These are phyloP conservation scores for Patiria miniata DNA, from an alignment of 35 echinoderm and acorn worm species.

Conservation along the genomic window DNA sequence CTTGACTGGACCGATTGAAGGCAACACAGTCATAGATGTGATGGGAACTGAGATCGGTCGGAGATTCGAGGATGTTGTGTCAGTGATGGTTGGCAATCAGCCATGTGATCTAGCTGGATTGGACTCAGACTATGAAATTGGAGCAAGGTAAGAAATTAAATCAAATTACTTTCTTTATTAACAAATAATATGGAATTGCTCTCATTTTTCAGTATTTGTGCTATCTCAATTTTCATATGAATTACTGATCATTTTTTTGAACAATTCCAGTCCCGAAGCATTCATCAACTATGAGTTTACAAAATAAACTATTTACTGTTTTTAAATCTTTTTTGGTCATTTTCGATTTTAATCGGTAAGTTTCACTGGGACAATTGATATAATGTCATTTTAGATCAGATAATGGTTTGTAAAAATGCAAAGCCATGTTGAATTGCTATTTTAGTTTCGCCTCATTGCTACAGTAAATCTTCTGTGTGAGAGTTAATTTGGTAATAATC, in stretches of 20 bases:
- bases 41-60: conserved; percentile 56
- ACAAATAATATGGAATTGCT: background rate
- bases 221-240: background rate
- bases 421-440: background rate
- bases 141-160: background rate
- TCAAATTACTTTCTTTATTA: background rate
- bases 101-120: conserved; percentile 16
- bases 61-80: conserved; percentile 9
- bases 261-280: background rate
- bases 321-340: background rate
- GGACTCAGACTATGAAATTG: background rate
- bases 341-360: too few species aligned
- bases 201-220: background rate
- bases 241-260: background rate
- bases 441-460: background rate
- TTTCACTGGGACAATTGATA: too few species aligned
- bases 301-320: background rate
- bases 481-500: too few species aligned
- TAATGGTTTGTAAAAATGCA: too few species aligned
- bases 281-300: background rate
- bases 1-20: conserved; percentile 60
- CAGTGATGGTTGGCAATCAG: conserved; percentile 35
- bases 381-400: too few species aligned
- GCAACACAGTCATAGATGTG: conserved; percentile 51
- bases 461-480: background rate